Evolutionary conservation across 2,888 invertebrate species (phyloP), one percentile per base, ranked within the genome.

Genomic region (Hydriomena furcata): DNA sequence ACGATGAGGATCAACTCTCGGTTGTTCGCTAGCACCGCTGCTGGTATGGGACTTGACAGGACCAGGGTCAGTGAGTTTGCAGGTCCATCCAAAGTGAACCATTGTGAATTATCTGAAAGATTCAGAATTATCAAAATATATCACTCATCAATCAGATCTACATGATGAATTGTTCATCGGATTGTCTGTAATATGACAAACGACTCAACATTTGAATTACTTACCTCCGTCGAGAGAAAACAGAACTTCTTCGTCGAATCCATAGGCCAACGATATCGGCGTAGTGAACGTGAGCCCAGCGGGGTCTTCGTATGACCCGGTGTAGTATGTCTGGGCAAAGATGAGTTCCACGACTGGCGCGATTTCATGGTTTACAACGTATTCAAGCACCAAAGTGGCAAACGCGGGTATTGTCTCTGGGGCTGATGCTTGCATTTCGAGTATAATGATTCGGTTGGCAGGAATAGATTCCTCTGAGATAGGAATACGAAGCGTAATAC

Each of bases 211-310:
- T n/a, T n/a, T n/a, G n/a, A 35, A 2, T 5, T 38, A 45, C 55
- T 45, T 38, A 70, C 71, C 69, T 63, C 71, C 73, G 36, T 63
- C 62, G 0, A 76, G 55, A 10, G n/a, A 28, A 32, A 71, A 71
- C n/a, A 35, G 36, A 2, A 73, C 70, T n/a, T 30, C 53, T 7
- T 50, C 50, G 7, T 66, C 61, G 30, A 61, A 65, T 5, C 68
- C 70, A 20, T 62, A 24, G 0, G 45, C 17, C 1, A 71, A 38
- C 0, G 55, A 48, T 12, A 73, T 63, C 0, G 47, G 31, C 4
- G 53, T 41, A 0, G 27, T 36, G 17, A 66, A 50, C 1, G 28
- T 24, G 3, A 69, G 52, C 1, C 61, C 64, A 3, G 0, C 41
- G 2, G 25, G 17, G 7, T 51, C 48, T 7, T 56, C 52, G 35